These are phyloP conservation scores for Poeciliopsis prolifica DNA, from an alignment of 2,113 vertebrate species.

Conservation along the genomic window DNA sequence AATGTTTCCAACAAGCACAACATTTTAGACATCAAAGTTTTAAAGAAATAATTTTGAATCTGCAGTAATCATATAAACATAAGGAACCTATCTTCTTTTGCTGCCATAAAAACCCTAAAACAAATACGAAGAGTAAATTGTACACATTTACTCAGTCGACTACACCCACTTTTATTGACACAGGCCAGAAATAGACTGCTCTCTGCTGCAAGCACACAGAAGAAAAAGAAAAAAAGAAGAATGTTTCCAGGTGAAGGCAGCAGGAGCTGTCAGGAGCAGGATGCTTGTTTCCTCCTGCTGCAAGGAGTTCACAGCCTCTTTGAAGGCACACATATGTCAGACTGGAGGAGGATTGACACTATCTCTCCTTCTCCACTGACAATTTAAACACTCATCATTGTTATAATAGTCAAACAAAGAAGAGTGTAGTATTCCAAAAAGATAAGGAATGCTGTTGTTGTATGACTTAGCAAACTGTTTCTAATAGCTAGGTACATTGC, in stretches of 20 bases:
- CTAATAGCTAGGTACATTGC: not conserved
- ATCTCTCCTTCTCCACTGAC: not conserved
- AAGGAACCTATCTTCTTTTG: not conserved
- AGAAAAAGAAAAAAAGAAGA: constrained; percentile 22
- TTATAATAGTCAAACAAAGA: not conserved
- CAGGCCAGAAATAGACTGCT: not conserved
- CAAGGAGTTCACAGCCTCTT: constrained; percentile 28
- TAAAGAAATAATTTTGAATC: not conserved
- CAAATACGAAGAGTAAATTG: not conserved
- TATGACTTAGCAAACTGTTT: not conserved
- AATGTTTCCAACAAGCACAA: too few relatives aligned
- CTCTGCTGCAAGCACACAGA: not conserved
- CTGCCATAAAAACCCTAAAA: not conserved
- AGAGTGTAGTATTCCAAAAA: constrained; percentile 17
- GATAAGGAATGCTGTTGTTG: constrained; percentile 16
- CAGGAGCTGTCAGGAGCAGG: constrained; percentile 24
- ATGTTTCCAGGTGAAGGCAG: constrained; percentile 4
- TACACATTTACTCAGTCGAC: not conserved
- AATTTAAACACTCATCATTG: not conserved
- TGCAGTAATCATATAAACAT: not conserved
- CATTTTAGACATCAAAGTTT: not conserved
- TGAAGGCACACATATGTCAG: not conserved
- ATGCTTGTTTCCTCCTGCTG: constrained; percentile 25
- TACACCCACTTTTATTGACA: not conserved
- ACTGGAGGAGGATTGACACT: not conserved